phyloP scores from a whole-genome alignment of 2,113 vertebrate species.

The Onychostoma macrolepis region DNA sequence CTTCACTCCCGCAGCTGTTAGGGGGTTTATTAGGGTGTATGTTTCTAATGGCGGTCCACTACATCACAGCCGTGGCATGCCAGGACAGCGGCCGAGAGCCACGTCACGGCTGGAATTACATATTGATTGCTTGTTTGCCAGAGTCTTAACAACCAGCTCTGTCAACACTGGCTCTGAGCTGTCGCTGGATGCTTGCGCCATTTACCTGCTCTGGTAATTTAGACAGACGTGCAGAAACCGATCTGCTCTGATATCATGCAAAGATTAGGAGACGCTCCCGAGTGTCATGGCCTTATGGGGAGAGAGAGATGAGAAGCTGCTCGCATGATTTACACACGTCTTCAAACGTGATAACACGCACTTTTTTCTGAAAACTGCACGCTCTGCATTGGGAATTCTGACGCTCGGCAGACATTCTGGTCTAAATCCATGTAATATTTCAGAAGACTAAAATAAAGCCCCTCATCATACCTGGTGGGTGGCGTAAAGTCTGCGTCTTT shows the following conservation, averaged over 20 bases:
- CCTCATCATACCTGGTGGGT: conserved; percentile 3
- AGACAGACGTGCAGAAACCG: not conserved
- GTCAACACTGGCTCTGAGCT: conserved; percentile 37
- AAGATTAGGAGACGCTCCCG: not conserved
- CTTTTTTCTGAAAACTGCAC: not conserved
- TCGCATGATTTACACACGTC: not conserved
- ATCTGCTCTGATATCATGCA: conserved; percentile 33
- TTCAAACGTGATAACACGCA: not conserved
- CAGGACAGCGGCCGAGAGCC: not conserved
- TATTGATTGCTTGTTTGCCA: conserved; percentile 55
- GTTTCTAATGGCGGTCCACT: not conserved
- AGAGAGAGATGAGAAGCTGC: not conserved
- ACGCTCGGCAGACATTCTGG: not conserved
- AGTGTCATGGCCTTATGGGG: not conserved
- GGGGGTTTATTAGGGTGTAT: conserved; percentile 8
- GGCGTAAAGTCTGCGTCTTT: conserved; percentile 2
- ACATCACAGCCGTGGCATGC: conserved; percentile 39
- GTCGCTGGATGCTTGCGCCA: not conserved
- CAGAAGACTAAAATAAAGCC: not conserved
- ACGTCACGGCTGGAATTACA: conserved; percentile 56
- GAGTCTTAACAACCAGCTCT: conserved; percentile 49
- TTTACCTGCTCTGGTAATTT: conserved; percentile 53
- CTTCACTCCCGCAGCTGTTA: conserved; percentile 45
- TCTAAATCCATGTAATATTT: conserved; percentile 28
- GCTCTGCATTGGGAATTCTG: not conserved